Conservation (phyloP, 1,140 invertebrate species). For the Diabrotica virgifera region DNA sequence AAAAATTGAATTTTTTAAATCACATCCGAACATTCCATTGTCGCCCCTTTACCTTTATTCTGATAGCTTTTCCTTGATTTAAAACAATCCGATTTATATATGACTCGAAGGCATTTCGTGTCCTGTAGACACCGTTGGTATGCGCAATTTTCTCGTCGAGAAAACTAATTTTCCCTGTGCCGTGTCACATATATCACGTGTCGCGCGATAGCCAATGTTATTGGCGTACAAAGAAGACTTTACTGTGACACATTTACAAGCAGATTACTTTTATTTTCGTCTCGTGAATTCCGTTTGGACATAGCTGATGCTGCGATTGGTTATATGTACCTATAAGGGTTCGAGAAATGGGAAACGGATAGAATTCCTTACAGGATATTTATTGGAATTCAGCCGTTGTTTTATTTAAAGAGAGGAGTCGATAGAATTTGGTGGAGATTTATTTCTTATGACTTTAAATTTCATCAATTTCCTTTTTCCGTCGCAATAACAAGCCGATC, state of each 20-base stretch:
- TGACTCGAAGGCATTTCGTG: neutral
- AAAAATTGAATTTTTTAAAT: no score
- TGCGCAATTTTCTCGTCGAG: conserved; percentile 38
- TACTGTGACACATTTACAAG: conserved; percentile 49
- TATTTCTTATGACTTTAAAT: neutral
- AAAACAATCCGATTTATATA: conserved; percentile 1
- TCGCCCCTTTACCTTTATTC: neutral
- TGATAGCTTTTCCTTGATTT: neutral
- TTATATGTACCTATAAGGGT: conserved; percentile 2
- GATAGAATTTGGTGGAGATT: neutral
- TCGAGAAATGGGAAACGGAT: neutral
- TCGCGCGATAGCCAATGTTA: conserved; percentile 44
- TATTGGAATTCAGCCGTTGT: neutral
- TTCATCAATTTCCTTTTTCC: no score
- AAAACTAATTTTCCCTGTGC: conserved; percentile 48
- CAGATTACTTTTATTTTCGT: conserved; percentile 50
- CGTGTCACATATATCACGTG: conserved; percentile 49
- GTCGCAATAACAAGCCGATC: no score
- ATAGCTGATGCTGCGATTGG: conserved; percentile 18
- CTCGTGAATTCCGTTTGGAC: conserved; percentile 40
- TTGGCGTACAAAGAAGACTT: conserved; percentile 49
- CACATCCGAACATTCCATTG: no score
- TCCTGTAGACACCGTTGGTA: conserved; percentile 27
- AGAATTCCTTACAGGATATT: conserved; percentile 1
- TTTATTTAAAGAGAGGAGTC: neutral